Conservation (phyloP, 2,797 vertebrate species). For the Allobates femoralis region DNA sequence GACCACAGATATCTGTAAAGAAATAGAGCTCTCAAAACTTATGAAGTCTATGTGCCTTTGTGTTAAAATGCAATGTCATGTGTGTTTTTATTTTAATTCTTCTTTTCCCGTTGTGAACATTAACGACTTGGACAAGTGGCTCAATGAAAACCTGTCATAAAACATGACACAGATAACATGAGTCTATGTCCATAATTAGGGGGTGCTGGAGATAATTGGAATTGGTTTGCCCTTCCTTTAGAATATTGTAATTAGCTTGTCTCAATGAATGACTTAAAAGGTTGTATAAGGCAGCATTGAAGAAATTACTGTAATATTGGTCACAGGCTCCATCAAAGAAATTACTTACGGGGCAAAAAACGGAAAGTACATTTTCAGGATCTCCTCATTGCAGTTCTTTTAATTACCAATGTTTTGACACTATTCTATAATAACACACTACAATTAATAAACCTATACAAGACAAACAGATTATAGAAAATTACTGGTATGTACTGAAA, state of each 20-base stretch:
- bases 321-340: not conserved
- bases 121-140: constrained; percentile 25
- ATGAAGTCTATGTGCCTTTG: not conserved
- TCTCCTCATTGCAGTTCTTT: not conserved
- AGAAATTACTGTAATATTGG: not conserved
- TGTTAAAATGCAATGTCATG: constrained; percentile 23
- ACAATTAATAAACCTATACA: too few relatives aligned
- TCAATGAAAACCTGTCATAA: constrained; percentile 37
- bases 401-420: too few relatives aligned
- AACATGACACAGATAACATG: constrained; percentile 5
- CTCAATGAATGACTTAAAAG: constrained; percentile 22
- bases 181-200: constrained; percentile 26
- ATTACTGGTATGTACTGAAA: too few relatives aligned
- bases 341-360: not conserved
- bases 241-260: constrained; percentile 48
- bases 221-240: constrained; percentile 33
- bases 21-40: not conserved
- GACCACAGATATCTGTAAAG: not conserved
- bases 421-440: too few relatives aligned
- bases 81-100: not conserved
- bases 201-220: constrained; percentile 17
- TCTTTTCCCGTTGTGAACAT: not conserved
- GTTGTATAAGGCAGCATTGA: not conserved
- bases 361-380: not conserved
- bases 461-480: too few relatives aligned